Conservation (phyloP, 2,113 vertebrate genomes). For the Stomatorhinus ivindoensis region DNA sequence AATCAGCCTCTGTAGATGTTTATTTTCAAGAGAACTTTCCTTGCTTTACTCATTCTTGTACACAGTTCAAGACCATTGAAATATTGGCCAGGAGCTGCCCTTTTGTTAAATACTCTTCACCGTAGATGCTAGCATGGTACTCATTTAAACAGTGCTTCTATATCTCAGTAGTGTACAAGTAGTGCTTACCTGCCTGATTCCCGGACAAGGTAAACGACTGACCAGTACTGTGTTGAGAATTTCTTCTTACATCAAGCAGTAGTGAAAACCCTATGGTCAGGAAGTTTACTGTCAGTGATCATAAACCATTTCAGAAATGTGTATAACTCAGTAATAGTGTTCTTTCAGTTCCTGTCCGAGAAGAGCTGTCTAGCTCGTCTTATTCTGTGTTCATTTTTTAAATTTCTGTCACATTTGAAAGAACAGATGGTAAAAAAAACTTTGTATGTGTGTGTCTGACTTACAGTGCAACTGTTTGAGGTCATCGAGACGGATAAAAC, state of each 20-base stretch:
- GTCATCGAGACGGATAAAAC: slow-evolving; percentile 82
- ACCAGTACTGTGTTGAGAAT: not conserved
- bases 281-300: not conserved
- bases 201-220: not conserved
- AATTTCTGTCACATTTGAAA: not conserved
- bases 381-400: not conserved
- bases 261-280: not conserved
- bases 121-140: not conserved
- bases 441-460: slow-evolving; percentile 31
- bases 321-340: not conserved
- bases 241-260: not conserved
- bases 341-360: not conserved
- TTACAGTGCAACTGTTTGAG: slow-evolving; percentile 80
- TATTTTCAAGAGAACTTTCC: not conserved
- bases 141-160: not conserved
- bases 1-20: not conserved
- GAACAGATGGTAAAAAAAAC: not conserved
- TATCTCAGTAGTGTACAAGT: not conserved
- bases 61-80: not conserved
- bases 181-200: not conserved
- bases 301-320: not conserved
- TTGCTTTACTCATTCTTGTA: not conserved
- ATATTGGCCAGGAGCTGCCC: not conserved
- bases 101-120: not conserved
- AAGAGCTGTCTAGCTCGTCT: not conserved